Conservation (phyloP, 1,140 invertebrate genomes). For the Triops cancriformis region DNA sequence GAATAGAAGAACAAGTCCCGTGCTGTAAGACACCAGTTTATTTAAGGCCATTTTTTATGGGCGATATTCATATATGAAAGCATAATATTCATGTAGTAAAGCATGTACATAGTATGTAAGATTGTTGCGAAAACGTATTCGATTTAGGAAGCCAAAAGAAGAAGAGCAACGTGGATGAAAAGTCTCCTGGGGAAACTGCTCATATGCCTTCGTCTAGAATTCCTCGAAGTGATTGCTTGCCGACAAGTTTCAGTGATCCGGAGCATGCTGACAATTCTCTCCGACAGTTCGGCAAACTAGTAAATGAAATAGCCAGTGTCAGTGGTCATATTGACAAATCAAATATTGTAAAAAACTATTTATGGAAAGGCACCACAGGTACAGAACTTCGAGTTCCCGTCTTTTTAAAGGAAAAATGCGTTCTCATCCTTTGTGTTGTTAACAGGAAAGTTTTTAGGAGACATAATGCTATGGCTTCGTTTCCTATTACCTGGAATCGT, state of each 20-base stretch:
- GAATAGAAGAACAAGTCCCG: too few species aligned
- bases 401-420: background rate
- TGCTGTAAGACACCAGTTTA: too few species aligned
- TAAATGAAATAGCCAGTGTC: constrained; percentile 62
- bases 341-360: constrained; percentile 57
- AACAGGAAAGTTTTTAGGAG: constrained; percentile 60
- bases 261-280: background rate
- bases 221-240: background rate
- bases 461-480: constrained; percentile 71
- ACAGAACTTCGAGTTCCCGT: constrained; percentile 37
- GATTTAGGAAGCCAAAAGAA: too few species aligned
- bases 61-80: too few species aligned
- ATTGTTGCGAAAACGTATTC: too few species aligned
- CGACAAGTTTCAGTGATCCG: background rate
- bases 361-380: constrained; percentile 54
- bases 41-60: too few species aligned
- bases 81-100: too few species aligned
- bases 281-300: constrained; percentile 58
- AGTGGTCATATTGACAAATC: constrained; percentile 77
- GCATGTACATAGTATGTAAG: too few species aligned
- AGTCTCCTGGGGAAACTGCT: background rate
- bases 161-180: too few species aligned
- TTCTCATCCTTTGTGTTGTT: constrained; percentile 29
- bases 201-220: background rate
- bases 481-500: constrained; percentile 70